A percentile compares a stretch with the other conserved stretches of the same genome.
Conservation (phyloP, 2,888 invertebrate species). For the Agonopterix subpropinquella region DNA sequence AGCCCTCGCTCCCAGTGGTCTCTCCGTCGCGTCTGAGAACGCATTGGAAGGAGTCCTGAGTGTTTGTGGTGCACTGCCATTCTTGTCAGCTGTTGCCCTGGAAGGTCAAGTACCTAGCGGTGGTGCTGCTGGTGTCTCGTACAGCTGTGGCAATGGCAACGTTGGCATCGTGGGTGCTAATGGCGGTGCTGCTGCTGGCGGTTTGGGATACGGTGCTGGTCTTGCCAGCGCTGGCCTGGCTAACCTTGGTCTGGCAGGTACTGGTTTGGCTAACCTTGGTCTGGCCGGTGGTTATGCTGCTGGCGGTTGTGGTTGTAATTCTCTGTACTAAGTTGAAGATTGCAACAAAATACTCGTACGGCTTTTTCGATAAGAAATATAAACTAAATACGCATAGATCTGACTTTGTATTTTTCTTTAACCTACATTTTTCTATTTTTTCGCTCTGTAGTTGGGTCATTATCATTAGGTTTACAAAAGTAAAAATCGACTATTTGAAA, state of each 20-base stretch:
- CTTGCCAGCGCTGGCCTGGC: slow-evolving; percentile 5
- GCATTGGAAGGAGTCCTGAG: slow-evolving; percentile 24
- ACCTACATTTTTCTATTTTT: too few species aligned
- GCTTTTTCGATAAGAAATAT: too few species aligned
- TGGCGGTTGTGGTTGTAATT: background rate
- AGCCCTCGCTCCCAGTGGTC: slow-evolving; percentile 19
- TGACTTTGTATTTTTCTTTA: too few species aligned
- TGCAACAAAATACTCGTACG: too few species aligned
- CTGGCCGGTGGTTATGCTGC: slow-evolving; percentile 15
- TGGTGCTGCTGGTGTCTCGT: slow-evolving; percentile 24
- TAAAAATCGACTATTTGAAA: too few species aligned
- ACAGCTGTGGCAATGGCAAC: slow-evolving; percentile 23
- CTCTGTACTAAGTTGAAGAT: background rate
- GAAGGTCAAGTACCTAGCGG: slow-evolving; percentile 19
- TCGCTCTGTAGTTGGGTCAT: too few species aligned
- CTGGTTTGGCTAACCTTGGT: background rate
- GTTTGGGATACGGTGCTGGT: background rate
- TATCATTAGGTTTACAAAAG: too few species aligned
- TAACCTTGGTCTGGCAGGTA: slow-evolving; percentile 6
- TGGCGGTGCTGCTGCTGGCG: background rate
- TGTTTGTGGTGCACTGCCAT: slow-evolving; percentile 23
- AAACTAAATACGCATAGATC: too few species aligned
- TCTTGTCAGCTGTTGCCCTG: slow-evolving; percentile 24
- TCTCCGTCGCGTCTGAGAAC: slow-evolving; percentile 29
- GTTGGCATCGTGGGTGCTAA: slow-evolving; percentile 7